Conservation (phyloP, 2,113 vertebrate species). For the Quiscalus mexicanus region DNA sequence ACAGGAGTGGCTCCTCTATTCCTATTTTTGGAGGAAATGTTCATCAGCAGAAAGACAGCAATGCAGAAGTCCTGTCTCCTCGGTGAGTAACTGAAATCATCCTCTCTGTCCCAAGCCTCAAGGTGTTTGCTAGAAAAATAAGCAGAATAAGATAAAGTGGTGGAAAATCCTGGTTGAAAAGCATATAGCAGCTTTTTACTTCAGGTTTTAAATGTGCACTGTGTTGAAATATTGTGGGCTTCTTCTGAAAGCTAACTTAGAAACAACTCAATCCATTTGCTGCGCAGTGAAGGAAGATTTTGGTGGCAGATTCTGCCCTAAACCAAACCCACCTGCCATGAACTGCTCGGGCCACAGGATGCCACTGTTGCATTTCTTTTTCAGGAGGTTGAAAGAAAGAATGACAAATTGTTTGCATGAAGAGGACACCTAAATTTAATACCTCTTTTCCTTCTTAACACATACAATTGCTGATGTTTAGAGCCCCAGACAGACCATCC, state of each 20-base stretch:
- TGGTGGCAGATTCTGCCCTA: not conserved
- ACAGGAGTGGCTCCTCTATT: not conserved
- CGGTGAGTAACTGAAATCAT: not conserved
- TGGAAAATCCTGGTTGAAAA: not conserved
- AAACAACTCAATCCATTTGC: not conserved
- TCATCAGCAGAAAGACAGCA: not conserved
- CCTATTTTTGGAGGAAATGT: not conserved
- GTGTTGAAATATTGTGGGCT: not conserved
- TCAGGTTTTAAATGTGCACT: not conserved
- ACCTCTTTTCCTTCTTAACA: not conserved
- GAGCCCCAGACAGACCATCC: not conserved
- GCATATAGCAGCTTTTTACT: not conserved
- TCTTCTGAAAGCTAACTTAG: not conserved
- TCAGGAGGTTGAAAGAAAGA: not conserved
- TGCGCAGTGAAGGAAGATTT: fast-evolving
- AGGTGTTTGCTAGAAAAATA: not conserved
- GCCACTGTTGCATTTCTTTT: conserved; percentile 71
- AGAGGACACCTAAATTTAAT: not conserved
- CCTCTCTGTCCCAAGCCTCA: not conserved
- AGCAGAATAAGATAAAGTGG: not conserved
- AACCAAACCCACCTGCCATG: conserved; percentile 51
- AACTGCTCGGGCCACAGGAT: conserved; percentile 67
- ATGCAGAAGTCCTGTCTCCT: not conserved
- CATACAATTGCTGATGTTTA: not conserved
- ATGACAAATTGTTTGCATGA: not conserved